A percentile compares a stretch with the other conserved stretches of the same genome.
These are phyloP conservation scores for Salarias fasciatus DNA, from an alignment of 2,797 vertebrate genomes.

Conservation along the genomic window DNA sequence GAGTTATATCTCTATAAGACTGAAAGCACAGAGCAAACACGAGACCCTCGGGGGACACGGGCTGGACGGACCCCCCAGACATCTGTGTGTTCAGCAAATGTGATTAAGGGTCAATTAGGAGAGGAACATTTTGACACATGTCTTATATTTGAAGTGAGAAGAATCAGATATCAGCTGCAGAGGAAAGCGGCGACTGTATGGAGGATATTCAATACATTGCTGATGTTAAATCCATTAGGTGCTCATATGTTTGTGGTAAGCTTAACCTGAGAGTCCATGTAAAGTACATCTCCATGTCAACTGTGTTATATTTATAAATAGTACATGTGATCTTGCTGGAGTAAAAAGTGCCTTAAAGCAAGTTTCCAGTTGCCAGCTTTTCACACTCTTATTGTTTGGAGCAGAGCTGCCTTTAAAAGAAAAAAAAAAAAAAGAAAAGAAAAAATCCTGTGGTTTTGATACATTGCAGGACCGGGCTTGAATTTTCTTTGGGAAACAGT, in stretches of 20 bases:
- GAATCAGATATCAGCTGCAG: slow-evolving; percentile 52
- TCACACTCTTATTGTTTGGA: slow-evolving; percentile 25
- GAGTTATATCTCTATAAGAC: background rate
- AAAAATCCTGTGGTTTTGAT: slow-evolving; percentile 27
- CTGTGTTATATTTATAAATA: background rate
- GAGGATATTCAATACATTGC: slow-evolving; percentile 45
- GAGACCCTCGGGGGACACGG: slow-evolving; percentile 67
- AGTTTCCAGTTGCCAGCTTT: slow-evolving; percentile 27
- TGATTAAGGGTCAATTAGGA: slow-evolving; percentile 75
- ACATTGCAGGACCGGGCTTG: slow-evolving; percentile 39
- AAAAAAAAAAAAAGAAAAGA: background rate
- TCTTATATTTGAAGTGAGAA: slow-evolving; percentile 75
- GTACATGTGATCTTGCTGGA: background rate
- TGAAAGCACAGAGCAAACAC: slow-evolving; percentile 43
- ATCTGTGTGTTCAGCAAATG: slow-evolving; percentile 76
- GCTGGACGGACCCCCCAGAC: slow-evolving; percentile 57
- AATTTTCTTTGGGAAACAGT: slow-evolving; percentile 48
- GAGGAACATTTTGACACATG: slow-evolving; percentile 79
- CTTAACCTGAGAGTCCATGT: slow-evolving; percentile 2
- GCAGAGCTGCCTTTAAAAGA: slow-evolving; percentile 18
- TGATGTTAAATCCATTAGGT: slow-evolving; percentile 39
- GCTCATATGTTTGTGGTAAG: slow-evolving; percentile 22
- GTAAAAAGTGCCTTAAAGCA: slow-evolving; percentile 5
- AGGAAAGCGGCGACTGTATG: slow-evolving; percentile 42
- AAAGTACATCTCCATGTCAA: slow-evolving; percentile 3